Conservation (phyloP, 2,797 vertebrate species). For the Huso huso region DNA sequence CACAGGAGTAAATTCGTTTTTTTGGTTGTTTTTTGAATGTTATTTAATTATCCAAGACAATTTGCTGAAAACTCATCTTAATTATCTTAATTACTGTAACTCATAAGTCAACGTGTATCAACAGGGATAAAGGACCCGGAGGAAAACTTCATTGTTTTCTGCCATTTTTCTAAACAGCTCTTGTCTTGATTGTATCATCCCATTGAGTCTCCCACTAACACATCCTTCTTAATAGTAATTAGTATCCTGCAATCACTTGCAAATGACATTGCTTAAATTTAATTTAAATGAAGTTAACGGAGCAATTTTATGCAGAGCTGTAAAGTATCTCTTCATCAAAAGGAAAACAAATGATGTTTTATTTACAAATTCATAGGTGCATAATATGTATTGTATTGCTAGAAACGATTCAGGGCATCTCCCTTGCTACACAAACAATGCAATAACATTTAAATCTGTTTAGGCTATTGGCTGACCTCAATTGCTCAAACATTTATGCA, state of each 20-base stretch:
- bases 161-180: slow-evolving; percentile 53
- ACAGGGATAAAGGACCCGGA: slow-evolving; percentile 42
- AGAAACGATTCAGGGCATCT: slow-evolving; percentile 25
- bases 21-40: neutral
- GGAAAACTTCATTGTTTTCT: slow-evolving; percentile 46
- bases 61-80: slow-evolving; percentile 45
- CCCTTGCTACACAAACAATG: slow-evolving; percentile 31
- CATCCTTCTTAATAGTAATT: slow-evolving; percentile 54
- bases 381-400: slow-evolving; percentile 27
- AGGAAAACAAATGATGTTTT: slow-evolving; percentile 29
- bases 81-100: slow-evolving; percentile 56
- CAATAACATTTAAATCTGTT: slow-evolving; percentile 38
- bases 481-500: slow-evolving; percentile 29
- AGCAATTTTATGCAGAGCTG: slow-evolving; percentile 13
- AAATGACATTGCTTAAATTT: slow-evolving; percentile 57
- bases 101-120: slow-evolving; percentile 47
- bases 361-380: slow-evolving; percentile 18
- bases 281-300: slow-evolving; percentile 35
- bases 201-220: slow-evolving; percentile 47
- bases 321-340: slow-evolving; percentile 23
- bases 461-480: slow-evolving; percentile 25
- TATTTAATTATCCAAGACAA: slow-evolving; percentile 15
- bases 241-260: slow-evolving; percentile 49
- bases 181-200: slow-evolving; percentile 51
- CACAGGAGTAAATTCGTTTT: neutral